phyloP scores from a whole-genome alignment of 2,113 vertebrate genomes.

The Alligator mississippiensis region DNA sequence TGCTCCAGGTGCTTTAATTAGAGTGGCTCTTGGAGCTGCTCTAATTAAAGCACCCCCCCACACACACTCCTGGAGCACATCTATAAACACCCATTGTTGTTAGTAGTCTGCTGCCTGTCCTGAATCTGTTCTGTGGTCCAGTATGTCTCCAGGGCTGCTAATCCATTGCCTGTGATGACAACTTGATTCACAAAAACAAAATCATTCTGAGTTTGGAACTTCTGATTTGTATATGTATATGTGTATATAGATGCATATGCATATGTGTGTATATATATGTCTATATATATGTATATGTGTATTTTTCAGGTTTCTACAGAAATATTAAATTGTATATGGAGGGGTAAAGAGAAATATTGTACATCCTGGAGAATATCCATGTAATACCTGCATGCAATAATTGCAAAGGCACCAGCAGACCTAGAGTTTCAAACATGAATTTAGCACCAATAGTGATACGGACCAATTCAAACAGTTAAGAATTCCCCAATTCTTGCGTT shows the following conservation, averaged over 20 bases:
- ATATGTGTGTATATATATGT: not conserved
- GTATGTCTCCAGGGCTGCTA: constrained; percentile 17
- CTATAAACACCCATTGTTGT: not conserved
- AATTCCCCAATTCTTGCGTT: constrained; percentile 14
- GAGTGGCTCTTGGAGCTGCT: no score
- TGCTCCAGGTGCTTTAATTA: no score
- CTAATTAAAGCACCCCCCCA: no score
- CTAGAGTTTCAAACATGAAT: constrained; percentile 34
- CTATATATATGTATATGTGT: constrained; percentile 6
- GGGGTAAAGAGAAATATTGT: constrained; percentile 20
- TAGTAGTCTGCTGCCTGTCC: constrained; percentile 43
- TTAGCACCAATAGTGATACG: not conserved
- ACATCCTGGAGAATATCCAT: not conserved
- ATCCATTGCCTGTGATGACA: constrained; percentile 18
- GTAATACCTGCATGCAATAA: not conserved
- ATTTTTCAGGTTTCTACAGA: constrained; percentile 43
- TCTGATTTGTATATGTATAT: constrained; percentile 6
- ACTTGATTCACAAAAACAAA: not conserved
- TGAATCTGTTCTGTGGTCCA: constrained; percentile 55
- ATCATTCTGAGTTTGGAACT: constrained; percentile 8
- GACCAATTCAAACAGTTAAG: constrained; percentile 1
- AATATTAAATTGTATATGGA: constrained; percentile 4
- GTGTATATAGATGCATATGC: not conserved
- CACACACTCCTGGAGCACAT: no score
- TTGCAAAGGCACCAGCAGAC: not conserved